Conservation (phyloP, 2,113 vertebrate genomes). For the Xiphias gladius region DNA sequence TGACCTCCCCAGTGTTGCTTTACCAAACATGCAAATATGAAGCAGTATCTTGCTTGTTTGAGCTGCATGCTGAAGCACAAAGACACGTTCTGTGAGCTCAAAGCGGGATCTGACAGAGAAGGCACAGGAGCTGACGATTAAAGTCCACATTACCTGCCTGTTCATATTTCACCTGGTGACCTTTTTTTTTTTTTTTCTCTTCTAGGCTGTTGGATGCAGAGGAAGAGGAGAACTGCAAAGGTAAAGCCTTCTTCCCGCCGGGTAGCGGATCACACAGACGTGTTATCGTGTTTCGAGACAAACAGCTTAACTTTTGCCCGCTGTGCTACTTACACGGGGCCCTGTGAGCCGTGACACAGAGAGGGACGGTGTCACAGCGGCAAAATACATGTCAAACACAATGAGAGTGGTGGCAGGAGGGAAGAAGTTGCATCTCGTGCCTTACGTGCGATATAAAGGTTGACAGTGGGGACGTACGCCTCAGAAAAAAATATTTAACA, state of each 20-base stretch:
- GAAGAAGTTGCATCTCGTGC: not conserved
- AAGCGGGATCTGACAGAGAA: slow-evolving; percentile 2
- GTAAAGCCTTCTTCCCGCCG: slow-evolving; percentile 51
- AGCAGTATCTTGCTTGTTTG: slow-evolving; percentile 28
- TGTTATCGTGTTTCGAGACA: slow-evolving; percentile 15
- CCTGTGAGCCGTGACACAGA: not conserved
- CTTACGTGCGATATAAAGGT: fast-evolving
- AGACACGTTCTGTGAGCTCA: not conserved
- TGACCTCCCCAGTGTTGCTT: slow-evolving; percentile 23
- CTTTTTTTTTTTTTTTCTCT: slow-evolving; percentile 28
- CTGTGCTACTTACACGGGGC: not conserved
- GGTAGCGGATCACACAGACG: not conserved
- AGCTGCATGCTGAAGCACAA: slow-evolving; percentile 13
- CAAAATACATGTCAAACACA: not conserved
- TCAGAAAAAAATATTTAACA: not conserved
- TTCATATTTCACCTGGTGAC: slow-evolving; percentile 25
- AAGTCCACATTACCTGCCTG: not conserved
- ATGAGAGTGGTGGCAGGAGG: not conserved
- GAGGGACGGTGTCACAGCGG: not conserved
- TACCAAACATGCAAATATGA: slow-evolving; percentile 61
- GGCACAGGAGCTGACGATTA: not conserved
- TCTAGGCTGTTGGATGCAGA: slow-evolving; percentile 70
- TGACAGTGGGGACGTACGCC: not conserved
- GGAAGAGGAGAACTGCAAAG: slow-evolving; percentile 72
- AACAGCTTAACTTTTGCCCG: not conserved